phyloP scores from a whole-genome alignment of 2,113 vertebrate species.

The Ceyx margarethae region DNA sequence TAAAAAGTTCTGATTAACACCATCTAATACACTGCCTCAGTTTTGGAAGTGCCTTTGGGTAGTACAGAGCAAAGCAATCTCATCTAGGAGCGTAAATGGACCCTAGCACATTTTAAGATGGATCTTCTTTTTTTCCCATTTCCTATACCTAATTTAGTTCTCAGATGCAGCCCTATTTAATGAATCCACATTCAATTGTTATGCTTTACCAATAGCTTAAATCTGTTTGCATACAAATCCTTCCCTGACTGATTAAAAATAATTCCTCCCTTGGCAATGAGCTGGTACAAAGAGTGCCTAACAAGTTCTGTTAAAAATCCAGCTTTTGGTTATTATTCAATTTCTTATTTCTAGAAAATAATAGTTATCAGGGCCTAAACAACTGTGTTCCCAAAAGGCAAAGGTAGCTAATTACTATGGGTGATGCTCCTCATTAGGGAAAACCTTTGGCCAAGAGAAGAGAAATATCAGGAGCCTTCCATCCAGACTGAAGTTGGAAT shows the following conservation, averaged over 20 bases:
- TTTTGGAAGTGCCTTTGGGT: constrained; percentile 68
- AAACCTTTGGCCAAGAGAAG: neutral
- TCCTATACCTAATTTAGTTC: constrained; percentile 51
- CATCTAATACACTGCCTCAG: constrained; percentile 30
- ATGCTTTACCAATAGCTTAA: constrained; percentile 50
- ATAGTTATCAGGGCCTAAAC: neutral
- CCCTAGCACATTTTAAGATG: constrained; percentile 69
- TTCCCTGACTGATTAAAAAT: constrained; percentile 7
- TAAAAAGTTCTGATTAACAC: constrained; percentile 69
- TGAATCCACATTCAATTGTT: constrained; percentile 6
- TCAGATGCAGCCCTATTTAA: constrained; percentile 57
- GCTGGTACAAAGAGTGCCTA: neutral
- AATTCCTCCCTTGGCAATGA: constrained; percentile 28
- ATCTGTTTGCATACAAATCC: constrained; percentile 60
- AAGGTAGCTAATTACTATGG: neutral
- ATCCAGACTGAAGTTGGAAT: neutral
- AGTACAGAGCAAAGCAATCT: constrained; percentile 69
- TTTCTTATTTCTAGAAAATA: neutral
- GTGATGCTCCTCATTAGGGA: neutral
- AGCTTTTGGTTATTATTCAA: neutral
- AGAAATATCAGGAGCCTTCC: neutral
- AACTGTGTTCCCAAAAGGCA: neutral
- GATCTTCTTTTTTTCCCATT: neutral
- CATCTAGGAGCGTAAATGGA: constrained; percentile 66
- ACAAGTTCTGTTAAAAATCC: neutral